Evolutionary conservation across 2,888 invertebrate species (phyloP).

Genomic region (Apamea anceps): DNA sequence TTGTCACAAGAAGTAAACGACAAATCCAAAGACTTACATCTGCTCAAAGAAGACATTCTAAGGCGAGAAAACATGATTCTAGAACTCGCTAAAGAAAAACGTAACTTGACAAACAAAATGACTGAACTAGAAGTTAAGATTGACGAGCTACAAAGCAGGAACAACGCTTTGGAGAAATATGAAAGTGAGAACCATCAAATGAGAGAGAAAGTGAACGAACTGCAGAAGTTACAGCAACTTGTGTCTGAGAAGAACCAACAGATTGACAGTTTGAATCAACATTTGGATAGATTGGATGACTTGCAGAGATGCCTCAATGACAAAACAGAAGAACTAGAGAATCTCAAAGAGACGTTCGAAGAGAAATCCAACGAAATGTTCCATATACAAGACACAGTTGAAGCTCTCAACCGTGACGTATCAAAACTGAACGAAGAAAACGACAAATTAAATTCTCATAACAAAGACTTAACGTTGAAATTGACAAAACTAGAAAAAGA

Average conservation of each 20-base stretch:
- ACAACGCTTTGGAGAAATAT: constrained; percentile 79
- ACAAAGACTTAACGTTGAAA: constrained; percentile 83
- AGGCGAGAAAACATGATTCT: constrained; percentile 90
- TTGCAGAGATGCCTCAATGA: constrained; percentile 88
- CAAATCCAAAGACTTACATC: constrained; percentile 87
- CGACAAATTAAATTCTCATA: constrained; percentile 78
- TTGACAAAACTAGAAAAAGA: constrained; percentile 86
- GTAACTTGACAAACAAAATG: constrained; percentile 86
- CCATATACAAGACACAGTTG: constrained; percentile 82
- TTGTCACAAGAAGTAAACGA: constrained; percentile 89
- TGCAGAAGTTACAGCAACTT: constrained; percentile 88
- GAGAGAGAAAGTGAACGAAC: constrained; percentile 85
- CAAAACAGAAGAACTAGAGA: constrained; percentile 86
- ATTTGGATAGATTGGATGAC: constrained; percentile 86
- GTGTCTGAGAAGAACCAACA: constrained; percentile 90
- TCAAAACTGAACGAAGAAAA: constrained; percentile 85
- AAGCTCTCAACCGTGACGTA: constrained; percentile 81
- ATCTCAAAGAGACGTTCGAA: constrained; percentile 86
- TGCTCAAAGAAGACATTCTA: constrained; percentile 89
- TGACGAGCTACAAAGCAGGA: constrained; percentile 86
- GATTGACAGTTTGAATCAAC: constrained; percentile 88
- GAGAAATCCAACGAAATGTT: constrained; percentile 85
- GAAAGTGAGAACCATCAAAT: constrained; percentile 87
- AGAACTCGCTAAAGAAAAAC: constrained; percentile 90
- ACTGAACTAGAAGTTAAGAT: constrained; percentile 89